Evolutionary conservation across 2,888 invertebrate genomes (phyloP), one percentile per base, ranked within the genome.

Genomic region (Bellardia bayeri): DNA sequence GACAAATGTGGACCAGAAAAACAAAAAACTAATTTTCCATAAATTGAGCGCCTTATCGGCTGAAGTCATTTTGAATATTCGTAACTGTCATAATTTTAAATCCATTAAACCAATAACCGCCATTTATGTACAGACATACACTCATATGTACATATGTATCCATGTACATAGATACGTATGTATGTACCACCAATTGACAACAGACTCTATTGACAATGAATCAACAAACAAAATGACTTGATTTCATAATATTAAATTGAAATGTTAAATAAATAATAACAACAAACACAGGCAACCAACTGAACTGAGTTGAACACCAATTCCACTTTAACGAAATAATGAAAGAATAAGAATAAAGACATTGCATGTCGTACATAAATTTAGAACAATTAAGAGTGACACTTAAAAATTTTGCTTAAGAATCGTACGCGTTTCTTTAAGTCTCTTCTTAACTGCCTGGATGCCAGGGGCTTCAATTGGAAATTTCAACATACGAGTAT

Each of bases 321-420:
- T 51, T 33, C 37, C 45, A 3, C 45, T 13, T 13, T 45, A 13
- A 3, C 9, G 23, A 56, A 72, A 56, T 45, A 68, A 51, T 63
- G 51, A 1, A 6, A 49, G 58, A 40, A 42, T 6, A 54, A 58
- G 8, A 79, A 75, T 33, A 49, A 33, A 58, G 40, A 49, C 51
- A 45, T 76, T 49, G 23, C 23, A 78, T 58, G 61, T 61, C 61
- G 16, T 49, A 64, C 84, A 81, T 87, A 84, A 84, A 84, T 87
- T 76, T 68, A 69, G 37, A 68, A 76, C 81, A 87, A 87, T 87
- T 84, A 84, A 87, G 84, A 87, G 66, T 84, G 84, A 78, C 84
- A 83, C 51, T 72, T 85, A 30, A 51, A 64, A 13, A 23, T 33
- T 61, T 66, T 66, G 64, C 40, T 45, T 71, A 69, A 76, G 30